Conservation (phyloP, 2,797 vertebrate genomes). For the Neoniphon sammara region DNA sequence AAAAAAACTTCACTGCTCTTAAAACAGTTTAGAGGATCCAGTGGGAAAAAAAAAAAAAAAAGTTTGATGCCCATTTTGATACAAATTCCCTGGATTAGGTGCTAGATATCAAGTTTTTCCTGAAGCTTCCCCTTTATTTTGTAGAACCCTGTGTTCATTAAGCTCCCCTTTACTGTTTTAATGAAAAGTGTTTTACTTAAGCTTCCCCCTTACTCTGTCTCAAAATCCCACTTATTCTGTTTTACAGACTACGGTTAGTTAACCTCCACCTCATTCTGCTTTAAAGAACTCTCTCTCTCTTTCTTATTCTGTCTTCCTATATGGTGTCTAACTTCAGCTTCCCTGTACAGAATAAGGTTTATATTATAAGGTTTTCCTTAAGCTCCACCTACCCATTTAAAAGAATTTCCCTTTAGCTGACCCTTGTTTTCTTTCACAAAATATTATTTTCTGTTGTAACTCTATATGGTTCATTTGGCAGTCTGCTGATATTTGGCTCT, state of each 20-base stretch:
- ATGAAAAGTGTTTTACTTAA: slow-evolving; percentile 68
- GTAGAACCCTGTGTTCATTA: slow-evolving; percentile 62
- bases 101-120: slow-evolving; percentile 49
- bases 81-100: slow-evolving; percentile 62
- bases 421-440: slow-evolving; percentile 9
- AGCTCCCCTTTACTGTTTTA: slow-evolving; percentile 61
- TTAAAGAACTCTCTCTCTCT: slow-evolving; percentile 21
- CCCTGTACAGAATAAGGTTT: slow-evolving; percentile 4
- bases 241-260: slow-evolving; percentile 43
- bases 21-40: slow-evolving; percentile 38
- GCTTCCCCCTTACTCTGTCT: slow-evolving; percentile 49
- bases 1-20: slow-evolving; percentile 10
- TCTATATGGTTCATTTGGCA: slow-evolving; percentile 41
- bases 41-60: no score
- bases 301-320: slow-evolving; percentile 14
- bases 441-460: slow-evolving; percentile 37
- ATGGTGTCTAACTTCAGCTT: slow-evolving; percentile 16
- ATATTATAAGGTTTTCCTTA: no score
- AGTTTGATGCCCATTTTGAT: slow-evolving; percentile 52
- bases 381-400: not conserved
- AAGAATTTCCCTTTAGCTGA: slow-evolving; percentile 38
- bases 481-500: slow-evolving; percentile 34
- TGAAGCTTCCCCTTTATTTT: slow-evolving; percentile 55
- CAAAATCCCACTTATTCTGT: slow-evolving; percentile 45
- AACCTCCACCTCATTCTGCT: slow-evolving; percentile 27